Evolutionary conservation across 2,797 vertebrate genomes (phyloP), one percentile per base, ranked within the genome.

Genomic region (Neostethus bicornis): DNA sequence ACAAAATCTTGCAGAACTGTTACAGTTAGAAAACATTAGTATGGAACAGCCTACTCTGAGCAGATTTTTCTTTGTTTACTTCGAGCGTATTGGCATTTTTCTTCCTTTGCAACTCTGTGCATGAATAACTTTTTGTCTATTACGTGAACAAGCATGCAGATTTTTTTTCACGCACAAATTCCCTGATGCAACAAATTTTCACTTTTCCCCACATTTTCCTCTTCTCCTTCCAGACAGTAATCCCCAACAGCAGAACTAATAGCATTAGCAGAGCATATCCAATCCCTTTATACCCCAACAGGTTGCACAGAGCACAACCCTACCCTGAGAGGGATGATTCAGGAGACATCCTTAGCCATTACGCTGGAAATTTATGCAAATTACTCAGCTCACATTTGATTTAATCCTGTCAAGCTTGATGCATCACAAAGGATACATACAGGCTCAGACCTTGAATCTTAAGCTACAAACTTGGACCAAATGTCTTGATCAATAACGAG

Each of bases 181-280:
- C 66, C 45, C 59, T 34, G 19, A 70, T 12, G 7, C 59, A 72
- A 64, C 44, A 45, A 70, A 71, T 83, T 79, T 75, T 74, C 75
- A 75, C 72, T 79, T 87, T 81, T 83, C 80, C 75, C 26, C 37
- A 67, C 56, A 70, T 74, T 84, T 80, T 41, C 60, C 70, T 62
- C 61, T 80, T 76, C 73, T 70, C 75, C 79, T 85, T 83, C 41
- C 75, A 86, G 74, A 83, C 81, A 80, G 79, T 86, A 88, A 89
- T 88, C 88, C 85, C 74, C 60, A 58, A 66, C 62, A 73, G 79
- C 73, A 78, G 66, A 66, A 70, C 84, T 89, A 90, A 89, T 85
- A 85, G 79, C 76, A 85, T 90, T 90, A 84, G 76, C 75, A 60
- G 79, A 88, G 87, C 88, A 85, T 86, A 83, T 85, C 87, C 79